Evolutionary conservation across 2,888 invertebrate genomes (phyloP).

Genomic region (Caenorhabditis zanzibari): DNA sequence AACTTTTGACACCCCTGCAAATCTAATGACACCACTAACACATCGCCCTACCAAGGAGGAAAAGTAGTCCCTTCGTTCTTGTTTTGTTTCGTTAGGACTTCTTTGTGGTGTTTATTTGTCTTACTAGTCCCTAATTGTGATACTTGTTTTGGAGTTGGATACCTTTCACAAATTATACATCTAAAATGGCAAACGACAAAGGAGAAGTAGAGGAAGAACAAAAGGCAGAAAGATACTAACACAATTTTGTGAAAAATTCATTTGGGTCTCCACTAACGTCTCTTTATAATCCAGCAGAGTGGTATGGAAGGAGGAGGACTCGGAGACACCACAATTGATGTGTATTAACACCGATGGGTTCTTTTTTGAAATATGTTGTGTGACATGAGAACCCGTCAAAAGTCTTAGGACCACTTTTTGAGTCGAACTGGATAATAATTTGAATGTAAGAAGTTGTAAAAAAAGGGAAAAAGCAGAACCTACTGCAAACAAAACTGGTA

Average conservation of each 20-base stretch:
- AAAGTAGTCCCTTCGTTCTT: conserved; percentile 6
- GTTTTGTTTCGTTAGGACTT: conserved; percentile 36
- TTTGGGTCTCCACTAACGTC: conserved; percentile 4
- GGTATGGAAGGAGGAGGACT: conserved; percentile 1
- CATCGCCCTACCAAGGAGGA: conserved; percentile 15
- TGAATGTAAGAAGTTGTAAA: not conserved
- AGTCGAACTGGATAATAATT: not conserved
- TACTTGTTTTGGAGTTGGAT: conserved; percentile 18
- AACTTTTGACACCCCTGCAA: conserved; percentile 50
- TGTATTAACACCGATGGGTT: conserved; percentile 48
- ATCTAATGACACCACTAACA: conserved; percentile 28
- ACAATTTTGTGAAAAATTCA: conserved; percentile 41
- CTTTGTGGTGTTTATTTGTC: conserved; percentile 43
- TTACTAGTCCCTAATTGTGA: conserved; percentile 7
- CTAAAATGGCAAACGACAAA: not conserved
- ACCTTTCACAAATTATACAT: conserved; percentile 16
- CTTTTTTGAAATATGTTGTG: not conserved
- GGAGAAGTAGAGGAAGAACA: not conserved
- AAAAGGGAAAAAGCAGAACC: not conserved
- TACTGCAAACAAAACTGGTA: not conserved
- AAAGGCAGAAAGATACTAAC: not conserved
- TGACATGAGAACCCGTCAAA: not conserved
- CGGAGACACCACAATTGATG: conserved; percentile 44
- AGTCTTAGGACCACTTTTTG: not conserved
- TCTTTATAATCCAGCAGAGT: conserved; percentile 37